phyloP scores from a whole-genome alignment of 1,140 invertebrate genomes.

The Leptestheria dahalacensis region DNA sequence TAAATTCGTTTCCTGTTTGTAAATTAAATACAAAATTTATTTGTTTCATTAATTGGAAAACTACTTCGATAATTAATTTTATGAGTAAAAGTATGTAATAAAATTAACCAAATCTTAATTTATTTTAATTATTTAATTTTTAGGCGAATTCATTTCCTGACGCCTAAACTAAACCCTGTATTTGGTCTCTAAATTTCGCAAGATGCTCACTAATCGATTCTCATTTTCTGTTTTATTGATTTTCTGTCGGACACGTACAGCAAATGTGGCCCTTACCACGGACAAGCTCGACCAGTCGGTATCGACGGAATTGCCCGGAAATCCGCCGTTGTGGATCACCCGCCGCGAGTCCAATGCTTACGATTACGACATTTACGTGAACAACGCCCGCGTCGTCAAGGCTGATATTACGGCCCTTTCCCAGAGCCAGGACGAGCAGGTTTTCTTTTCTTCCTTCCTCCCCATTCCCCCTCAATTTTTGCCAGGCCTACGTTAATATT shows the following conservation, averaged over 20 bases:
- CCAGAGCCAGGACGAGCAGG: conserved; percentile 13
- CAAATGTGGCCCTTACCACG: conserved; percentile 48
- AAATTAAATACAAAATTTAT: no score
- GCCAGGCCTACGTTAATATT: neutral
- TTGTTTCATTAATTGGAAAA: no score
- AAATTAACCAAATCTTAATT: no score
- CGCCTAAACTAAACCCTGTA: no score
- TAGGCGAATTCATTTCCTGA: no score
- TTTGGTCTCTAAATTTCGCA: no score
- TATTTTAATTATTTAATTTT: no score
- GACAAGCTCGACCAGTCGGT: conserved; percentile 46
- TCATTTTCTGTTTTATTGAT: conserved; percentile 1
- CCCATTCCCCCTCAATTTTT: neutral
- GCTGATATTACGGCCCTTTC: conserved; percentile 19
- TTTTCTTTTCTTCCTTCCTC: neutral
- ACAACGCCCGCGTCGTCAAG: conserved; percentile 54
- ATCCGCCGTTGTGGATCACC: conserved; percentile 64
- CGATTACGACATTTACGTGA: conserved; percentile 56
- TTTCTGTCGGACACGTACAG: conserved; percentile 22
- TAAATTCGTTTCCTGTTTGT: no score
- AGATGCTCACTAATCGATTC: no score
- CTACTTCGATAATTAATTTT: no score
- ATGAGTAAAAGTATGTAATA: no score
- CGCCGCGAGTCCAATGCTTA: conserved; percentile 34
- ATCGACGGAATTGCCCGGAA: conserved; percentile 56